Conservation (phyloP, 2,113 vertebrate species). For the Campylomormyrus tamandua region DNA sequence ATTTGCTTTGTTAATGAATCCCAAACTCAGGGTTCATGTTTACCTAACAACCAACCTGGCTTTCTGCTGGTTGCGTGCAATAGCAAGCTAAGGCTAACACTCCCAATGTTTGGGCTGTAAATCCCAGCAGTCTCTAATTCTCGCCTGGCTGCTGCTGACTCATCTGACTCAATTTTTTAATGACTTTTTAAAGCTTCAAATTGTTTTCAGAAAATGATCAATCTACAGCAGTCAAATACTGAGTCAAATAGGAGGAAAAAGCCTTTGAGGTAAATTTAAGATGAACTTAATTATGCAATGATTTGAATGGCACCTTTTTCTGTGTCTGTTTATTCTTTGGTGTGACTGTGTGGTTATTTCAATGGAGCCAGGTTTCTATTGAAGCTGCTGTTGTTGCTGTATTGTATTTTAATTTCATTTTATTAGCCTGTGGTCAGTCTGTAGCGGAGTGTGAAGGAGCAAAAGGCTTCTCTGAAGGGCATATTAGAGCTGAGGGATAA, state of each 20-base stretch:
- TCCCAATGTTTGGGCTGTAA: neutral
- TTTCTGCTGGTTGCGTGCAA: neutral
- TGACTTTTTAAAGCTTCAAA: neutral
- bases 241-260: neutral
- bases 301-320: neutral
- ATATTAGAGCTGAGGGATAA: neutral
- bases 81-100: neutral
- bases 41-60: neutral
- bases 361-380: slow-evolving; percentile 13
- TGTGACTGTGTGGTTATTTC: neutral
- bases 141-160: neutral
- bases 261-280: neutral
- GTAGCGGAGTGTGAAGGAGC: neutral
- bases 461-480: neutral
- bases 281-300: neutral
- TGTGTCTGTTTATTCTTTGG: neutral
- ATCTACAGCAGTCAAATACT: neutral
- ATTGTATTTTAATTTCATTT: slow-evolving; percentile 32
- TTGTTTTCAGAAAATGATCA: neutral
- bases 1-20: slow-evolving; percentile 8
- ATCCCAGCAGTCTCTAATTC: neutral
- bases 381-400: neutral
- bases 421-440: slow-evolving; percentile 15
- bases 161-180: neutral
- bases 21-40: neutral